Base-by-base conservation (phyloP, 2,797 vertebrate species). In the Pseudochirops cupreus region DNA sequence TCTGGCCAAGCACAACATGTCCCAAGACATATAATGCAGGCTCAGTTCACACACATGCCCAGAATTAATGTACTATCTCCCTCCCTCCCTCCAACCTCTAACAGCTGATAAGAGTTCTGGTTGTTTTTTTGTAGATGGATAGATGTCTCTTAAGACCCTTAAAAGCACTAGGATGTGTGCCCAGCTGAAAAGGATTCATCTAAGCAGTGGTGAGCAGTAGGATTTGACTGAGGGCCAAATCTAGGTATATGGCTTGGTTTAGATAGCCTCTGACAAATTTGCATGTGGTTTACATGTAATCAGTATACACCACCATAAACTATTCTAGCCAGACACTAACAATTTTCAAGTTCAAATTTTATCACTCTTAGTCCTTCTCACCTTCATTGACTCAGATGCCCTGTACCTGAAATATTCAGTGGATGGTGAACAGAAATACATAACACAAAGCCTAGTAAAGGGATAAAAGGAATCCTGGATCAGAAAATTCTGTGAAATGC, bases 281-380 rank as follows among this genome's bases (percentile, higher is more conserved):
- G 39, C 0, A 0, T 91, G 56, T 52, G 13, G 59, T 56, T 59
- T 24, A 89, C 50, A 58, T 31, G 24, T 0, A 0, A 12, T 29
- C 39, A 1, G 56, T 26, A 1, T 0, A 0, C 0, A 3, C 28
- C 1, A 1, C 52, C 62, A 3, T 0, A 1, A 46, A 39, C 24
- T 39, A 46, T 58, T n/a, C 54, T 21, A 33, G 10, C 89, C 26
- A 12, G 55, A n/a, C 26, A 1, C 46, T 67, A 12, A n/a, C 0
- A 26, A 4, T 50, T 24, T 11, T 58, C 93, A 33, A 12, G 10
- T 52, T 46, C 46, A 26, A 24, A 1, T 59, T n/a, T 54, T 1
- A 4, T 56, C 16, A 53, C 5, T 26, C 2, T 18, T 26, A 0
- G 4, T 16, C 92, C 55, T 21, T 29, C 31, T 31, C 33, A 46